Conservation (phyloP, 2,888 invertebrate genomes). For the Tiliacea aurago region DNA sequence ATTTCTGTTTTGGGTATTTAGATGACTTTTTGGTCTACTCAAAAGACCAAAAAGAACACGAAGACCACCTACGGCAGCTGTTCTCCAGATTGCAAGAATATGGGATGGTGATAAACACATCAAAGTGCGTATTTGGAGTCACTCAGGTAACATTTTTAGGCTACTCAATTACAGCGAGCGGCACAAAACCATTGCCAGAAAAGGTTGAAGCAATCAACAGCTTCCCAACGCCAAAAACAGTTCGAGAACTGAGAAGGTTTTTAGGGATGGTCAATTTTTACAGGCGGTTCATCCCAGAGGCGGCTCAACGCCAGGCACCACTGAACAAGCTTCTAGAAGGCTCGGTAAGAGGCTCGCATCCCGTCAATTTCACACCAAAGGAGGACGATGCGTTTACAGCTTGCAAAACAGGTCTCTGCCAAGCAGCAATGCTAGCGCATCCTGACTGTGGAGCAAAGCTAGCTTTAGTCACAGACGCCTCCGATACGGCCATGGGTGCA, state of each 20-base stretch:
- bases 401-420: no score
- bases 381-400: neutral
- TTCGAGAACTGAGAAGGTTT: neutral
- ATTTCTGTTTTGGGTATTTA: neutral
- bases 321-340: neutral
- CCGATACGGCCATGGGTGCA: no score
- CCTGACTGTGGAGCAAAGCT: no score
- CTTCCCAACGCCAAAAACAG: neutral
- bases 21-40: conserved; percentile 5
- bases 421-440: no score
- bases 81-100: neutral
- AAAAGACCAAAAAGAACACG: neutral
- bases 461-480: no score
- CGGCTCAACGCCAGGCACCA: neutral
- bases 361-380: no score
- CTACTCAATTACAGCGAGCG: neutral
- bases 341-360: no score
- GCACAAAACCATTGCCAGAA: neutral
- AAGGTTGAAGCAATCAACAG: conserved; percentile 2
- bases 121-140: neutral
- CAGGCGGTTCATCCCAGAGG: neutral
- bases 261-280: neutral
- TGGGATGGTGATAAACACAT: neutral
- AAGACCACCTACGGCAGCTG: neutral
- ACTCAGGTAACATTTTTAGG: conserved; percentile 5